Percentiles rank a stretch among this genome's conserved stretches.
phyloP scores from a whole-genome alignment of 2,888 invertebrate genomes.

The Dexiosoma caninum region DNA sequence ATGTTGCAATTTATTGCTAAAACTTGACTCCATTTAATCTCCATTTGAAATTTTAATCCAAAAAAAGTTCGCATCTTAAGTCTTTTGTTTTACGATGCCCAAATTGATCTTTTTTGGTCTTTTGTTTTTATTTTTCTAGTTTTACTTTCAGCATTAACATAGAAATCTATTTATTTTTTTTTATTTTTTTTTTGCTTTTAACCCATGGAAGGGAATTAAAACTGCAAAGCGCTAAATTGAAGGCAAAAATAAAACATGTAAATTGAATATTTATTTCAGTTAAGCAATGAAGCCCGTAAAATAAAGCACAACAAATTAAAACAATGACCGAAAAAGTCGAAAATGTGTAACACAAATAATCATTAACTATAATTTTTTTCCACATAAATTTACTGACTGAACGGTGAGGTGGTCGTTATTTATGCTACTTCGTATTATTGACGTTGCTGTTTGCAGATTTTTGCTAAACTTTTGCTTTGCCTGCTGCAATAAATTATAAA shows the following conservation, averaged over 20 bases:
- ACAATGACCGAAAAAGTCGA: slow-evolving; percentile 33
- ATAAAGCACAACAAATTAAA: slow-evolving; percentile 24
- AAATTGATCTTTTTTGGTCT: not conserved
- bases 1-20: not conserved
- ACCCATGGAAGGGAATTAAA: not conserved
- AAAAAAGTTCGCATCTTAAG: slow-evolving; percentile 68
- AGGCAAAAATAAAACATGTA: not conserved
- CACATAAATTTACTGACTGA: slow-evolving; percentile 3
- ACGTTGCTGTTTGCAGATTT: not conserved
- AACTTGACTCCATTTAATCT: not conserved
- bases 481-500: slow-evolving; percentile 33
- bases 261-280: not conserved
- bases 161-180: not conserved
- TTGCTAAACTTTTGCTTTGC: slow-evolving; percentile 12
- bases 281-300: not conserved
- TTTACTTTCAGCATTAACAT: not conserved
- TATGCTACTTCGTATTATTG: slow-evolving; percentile 26
- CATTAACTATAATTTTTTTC: slow-evolving; percentile 33
- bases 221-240: not conserved
- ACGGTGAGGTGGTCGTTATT: slow-evolving; percentile 9
- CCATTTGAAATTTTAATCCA: not conserved
- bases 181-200: too few relatives aligned
- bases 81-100: slow-evolving; percentile 66
- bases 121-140: not conserved
- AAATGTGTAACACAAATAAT: not conserved